Base-by-base conservation (phyloP, 2,888 invertebrate genomes). In the Zygogramma bicolorata region DNA sequence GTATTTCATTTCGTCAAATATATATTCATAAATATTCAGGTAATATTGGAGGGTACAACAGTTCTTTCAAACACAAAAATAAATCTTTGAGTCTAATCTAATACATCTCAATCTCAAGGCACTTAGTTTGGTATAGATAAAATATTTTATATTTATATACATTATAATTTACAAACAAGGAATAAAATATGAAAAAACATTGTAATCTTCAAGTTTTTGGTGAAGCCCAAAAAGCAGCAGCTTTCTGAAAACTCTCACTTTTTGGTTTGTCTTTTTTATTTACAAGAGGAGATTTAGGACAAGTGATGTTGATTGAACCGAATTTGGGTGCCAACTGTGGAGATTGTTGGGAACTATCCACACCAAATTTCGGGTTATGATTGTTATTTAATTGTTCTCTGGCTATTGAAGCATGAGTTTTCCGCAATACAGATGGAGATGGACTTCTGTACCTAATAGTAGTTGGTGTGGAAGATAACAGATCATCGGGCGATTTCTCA, bases 341-440 rank as follows among this genome's bases (percentile, higher is more conserved):
- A 1, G 53, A 53, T 0, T n/a, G n/a, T 25, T 53, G 53, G 6
- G 53, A 8, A n/a, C 53, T 27, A 53, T 25, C n/a, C 27, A 53
- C 10, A 3, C n/a, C 53, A 27, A 6, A 60, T 60, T 77, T 77
- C 1, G 71, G 67, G 60, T 79, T 73, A 18, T 75, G 79, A 83
- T 78, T 87, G 82, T 81, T 88, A 84, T 81, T 87, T 84, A 70
- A 87, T 86, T 73, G 87, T 73, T 84, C 84, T 75, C 83, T 88
- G 79, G 88, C 88, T 59, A 86, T 85, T 10, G 88, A 86, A 31
- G 88, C 86, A 78, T 86, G 86, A 74, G 87, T 88, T 86, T 89
- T 85, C 84, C 88, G 85, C 79, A 87, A 84, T 77, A 86, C 78
- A 75, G 87, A 81, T 3, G 86, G 84, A 2, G 89, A 88, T 68